A percentile compares a stretch with the other conserved stretches of the same genome.
phyloP scores from a whole-genome alignment of 2,113 vertebrate species.

The Mastomys natalensis region DNA sequence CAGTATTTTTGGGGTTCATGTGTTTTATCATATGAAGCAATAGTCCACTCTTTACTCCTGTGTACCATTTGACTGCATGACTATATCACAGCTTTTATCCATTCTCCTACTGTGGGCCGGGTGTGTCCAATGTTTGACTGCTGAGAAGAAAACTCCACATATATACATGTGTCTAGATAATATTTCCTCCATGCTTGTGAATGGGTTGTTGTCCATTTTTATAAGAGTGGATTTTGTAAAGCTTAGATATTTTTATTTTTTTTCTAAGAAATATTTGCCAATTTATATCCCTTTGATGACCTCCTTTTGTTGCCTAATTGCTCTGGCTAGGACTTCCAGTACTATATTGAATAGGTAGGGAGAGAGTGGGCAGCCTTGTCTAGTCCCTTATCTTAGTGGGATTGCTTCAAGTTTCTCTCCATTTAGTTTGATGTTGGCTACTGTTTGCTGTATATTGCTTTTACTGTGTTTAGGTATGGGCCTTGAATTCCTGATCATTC shows the following conservation, averaged over 20 bases:
- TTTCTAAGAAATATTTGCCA: conserved; percentile 11
- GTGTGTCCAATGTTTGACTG: neutral
- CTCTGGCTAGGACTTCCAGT: no score
- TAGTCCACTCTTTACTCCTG: neutral
- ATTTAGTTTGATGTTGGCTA: no score
- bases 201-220: conserved; percentile 22
- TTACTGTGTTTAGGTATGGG: no score
- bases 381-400: no score
- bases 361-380: no score
- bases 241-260: neutral
- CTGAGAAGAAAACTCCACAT: neutral
- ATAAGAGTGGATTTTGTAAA: conserved; percentile 21
- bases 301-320: no score
- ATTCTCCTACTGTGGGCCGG: neutral
- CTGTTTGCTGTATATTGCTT: no score
- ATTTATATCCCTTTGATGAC: no score
- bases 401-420: no score
- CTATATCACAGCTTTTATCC: neutral
- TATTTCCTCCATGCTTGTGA: neutral
- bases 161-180: neutral
- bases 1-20: conserved; percentile 11
- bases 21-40: neutral
- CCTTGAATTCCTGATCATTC: no score
- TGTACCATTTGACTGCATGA: neutral
- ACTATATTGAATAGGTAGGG: no score